Conservation (phyloP, 2,113 vertebrate genomes). For the Azemiops feae region DNA sequence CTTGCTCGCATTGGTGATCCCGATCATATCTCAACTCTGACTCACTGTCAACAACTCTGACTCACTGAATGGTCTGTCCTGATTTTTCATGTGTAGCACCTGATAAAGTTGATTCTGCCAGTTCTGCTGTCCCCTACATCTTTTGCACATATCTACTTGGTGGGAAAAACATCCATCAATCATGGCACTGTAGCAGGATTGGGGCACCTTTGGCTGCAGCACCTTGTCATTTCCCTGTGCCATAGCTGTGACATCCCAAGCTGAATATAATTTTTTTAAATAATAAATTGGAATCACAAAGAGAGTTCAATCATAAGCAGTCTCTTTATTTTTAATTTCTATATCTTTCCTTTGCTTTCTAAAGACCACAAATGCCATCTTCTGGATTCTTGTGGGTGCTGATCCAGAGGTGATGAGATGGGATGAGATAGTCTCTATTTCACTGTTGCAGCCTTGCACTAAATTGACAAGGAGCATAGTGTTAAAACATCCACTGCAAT, state of each 20-base stretch:
- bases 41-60: not conserved
- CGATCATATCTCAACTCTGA: not conserved
- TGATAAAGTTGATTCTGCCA: not conserved
- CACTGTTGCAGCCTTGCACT: not conserved
- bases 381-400: not conserved
- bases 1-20: not conserved
- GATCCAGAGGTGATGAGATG: not conserved
- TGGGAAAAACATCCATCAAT: not conserved
- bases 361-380: not conserved
- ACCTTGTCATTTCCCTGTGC: not conserved
- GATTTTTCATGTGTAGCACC: not conserved
- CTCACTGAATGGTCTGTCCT: not conserved
- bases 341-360: not conserved
- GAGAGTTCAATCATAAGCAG: not conserved
- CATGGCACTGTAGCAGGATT: not conserved
- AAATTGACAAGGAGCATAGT: not conserved
- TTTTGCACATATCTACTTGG: not conserved
- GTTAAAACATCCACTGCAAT: not conserved
- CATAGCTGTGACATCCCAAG: not conserved
- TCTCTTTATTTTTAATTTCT: not conserved
- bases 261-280: not conserved
- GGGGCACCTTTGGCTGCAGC: not conserved
- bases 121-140: not conserved
- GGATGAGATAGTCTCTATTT: not conserved
- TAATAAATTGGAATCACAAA: not conserved